Conservation (phyloP, 2,888 invertebrate species). For the Thymelicus acteon region DNA sequence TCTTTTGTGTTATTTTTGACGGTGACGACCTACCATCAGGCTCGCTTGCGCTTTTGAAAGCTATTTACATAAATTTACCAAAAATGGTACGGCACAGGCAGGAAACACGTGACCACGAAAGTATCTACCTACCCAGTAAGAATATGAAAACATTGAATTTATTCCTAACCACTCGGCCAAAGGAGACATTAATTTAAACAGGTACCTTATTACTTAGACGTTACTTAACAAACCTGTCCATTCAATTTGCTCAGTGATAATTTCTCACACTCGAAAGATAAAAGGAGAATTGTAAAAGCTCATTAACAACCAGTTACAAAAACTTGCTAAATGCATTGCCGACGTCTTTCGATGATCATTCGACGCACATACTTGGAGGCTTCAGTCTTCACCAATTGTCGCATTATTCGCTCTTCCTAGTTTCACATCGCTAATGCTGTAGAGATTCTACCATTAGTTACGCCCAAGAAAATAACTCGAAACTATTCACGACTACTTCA, state of each 20-base stretch:
- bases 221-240: slow-evolving; percentile 7
- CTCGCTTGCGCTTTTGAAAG: too few species aligned
- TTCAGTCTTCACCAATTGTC: slow-evolving; percentile 28
- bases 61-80: too few species aligned
- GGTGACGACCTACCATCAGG: too few species aligned
- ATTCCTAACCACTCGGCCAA: too few species aligned
- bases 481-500: neutral
- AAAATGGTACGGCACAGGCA: too few species aligned
- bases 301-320: slow-evolving; percentile 19
- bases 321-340: slow-evolving; percentile 20
- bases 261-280: slow-evolving; percentile 33
- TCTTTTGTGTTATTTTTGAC: too few species aligned
- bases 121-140: too few species aligned
- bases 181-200: neutral
- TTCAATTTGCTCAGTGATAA: slow-evolving; percentile 12
- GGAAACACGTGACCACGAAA: too few species aligned
- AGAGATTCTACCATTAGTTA: slow-evolving; percentile 15
- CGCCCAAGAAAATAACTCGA: neutral
- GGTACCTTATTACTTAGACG: neutral
- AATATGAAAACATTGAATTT: too few species aligned
- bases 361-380: slow-evolving; percentile 21
- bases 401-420: slow-evolving; percentile 33
- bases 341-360: slow-evolving; percentile 5
- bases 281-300: slow-evolving; percentile 34
- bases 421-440: slow-evolving; percentile 23